Percentiles rank a stretch among this genome's conserved stretches.
phyloP scores from a whole-genome alignment of 2,113 vertebrate genomes.

The Tylochromis polylepis region DNA sequence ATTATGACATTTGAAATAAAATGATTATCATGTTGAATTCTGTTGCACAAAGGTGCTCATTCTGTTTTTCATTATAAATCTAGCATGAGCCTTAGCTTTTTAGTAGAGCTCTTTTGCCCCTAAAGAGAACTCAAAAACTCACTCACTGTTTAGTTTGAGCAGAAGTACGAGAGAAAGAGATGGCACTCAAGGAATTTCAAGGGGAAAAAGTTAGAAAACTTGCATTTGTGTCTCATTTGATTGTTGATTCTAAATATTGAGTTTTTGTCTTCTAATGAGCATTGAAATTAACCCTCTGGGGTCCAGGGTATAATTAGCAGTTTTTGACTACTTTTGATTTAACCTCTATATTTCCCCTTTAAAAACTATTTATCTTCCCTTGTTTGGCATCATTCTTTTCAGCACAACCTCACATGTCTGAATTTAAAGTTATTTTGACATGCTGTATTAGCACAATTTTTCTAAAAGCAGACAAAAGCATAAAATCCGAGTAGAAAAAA shows the following conservation, averaged over 20 bases:
- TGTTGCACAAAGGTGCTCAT: background rate
- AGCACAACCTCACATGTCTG: background rate
- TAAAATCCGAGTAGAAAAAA: background rate
- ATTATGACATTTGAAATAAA: background rate
- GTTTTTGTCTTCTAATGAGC: background rate
- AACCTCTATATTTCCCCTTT: background rate
- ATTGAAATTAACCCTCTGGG: background rate
- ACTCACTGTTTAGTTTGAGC: background rate
- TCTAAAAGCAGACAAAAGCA: background rate
- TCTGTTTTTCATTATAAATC: background rate
- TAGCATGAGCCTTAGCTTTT: background rate
- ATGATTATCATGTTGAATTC: background rate
- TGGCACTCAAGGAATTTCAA: background rate
- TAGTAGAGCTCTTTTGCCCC: background rate
- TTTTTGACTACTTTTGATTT: background rate
- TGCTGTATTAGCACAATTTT: background rate
- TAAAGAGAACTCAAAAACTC: background rate
- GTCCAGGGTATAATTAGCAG: background rate
- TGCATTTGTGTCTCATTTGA: background rate
- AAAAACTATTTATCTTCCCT: background rate
- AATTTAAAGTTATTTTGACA: background rate
- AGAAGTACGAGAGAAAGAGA: background rate
- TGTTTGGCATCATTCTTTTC: background rate
- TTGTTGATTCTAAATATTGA: background rate
- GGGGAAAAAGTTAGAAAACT: background rate